Conservation (phyloP, 2,797 vertebrate genomes). For the Sitta carolinensis region DNA sequence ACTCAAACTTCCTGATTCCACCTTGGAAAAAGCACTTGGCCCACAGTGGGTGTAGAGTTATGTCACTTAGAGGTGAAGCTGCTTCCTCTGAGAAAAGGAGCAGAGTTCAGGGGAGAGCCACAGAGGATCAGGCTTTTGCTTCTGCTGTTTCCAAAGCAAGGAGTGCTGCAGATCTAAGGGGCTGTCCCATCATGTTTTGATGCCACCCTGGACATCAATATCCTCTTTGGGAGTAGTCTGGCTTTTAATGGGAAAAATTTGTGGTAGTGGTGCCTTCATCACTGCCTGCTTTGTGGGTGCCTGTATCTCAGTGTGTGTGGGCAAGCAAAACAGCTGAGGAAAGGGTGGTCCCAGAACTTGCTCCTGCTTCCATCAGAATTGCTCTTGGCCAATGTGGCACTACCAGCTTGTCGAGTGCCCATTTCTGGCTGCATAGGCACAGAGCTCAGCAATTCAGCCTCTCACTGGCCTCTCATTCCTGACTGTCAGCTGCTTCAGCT, state of each 20-base stretch:
- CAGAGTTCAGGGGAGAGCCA: background rate
- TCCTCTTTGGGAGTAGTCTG: background rate
- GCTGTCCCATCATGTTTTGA: background rate
- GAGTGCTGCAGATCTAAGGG: background rate
- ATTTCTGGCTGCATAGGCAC: background rate
- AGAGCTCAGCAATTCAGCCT: background rate
- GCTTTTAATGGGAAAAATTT: background rate
- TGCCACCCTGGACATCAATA: background rate
- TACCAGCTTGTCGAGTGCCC: background rate
- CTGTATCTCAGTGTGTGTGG: fast-evolving
- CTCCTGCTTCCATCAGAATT: background rate
- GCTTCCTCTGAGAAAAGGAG: background rate
- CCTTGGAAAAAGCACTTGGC: background rate
- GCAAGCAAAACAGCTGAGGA: background rate
- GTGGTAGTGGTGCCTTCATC: background rate
- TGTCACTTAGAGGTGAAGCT: background rate
- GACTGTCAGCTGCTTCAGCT: background rate
- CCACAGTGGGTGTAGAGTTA: background rate
- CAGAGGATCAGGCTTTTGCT: background rate
- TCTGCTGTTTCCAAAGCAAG: background rate
- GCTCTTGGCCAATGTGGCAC: background rate
- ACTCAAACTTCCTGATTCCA: background rate
- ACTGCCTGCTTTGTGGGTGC: background rate
- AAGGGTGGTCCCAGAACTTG: background rate
- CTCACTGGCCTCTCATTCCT: background rate